Evolutionary conservation across 2,113 vertebrate species (phyloP), one percentile per base, ranked within the genome.

Genomic region (Eudorcas thomsonii): DNA sequence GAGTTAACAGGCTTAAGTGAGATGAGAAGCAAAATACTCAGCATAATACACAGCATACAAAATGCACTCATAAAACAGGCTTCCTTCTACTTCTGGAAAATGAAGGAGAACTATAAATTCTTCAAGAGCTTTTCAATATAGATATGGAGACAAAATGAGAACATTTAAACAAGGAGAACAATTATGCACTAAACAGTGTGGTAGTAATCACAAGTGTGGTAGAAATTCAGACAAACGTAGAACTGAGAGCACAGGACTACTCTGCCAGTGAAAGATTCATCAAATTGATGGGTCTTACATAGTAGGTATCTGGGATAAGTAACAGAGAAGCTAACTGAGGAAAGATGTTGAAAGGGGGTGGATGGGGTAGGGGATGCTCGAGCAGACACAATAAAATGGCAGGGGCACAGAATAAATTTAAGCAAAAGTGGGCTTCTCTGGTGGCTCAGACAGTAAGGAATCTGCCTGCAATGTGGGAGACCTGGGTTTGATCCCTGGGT

Each of bases 141-240:
- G 57, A 74, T 28, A 28, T 50, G 52, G 33, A 95, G 45, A 93
- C 52, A 54, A 67, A 95, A 90, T n/a, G 33, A 90, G 57, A 93
- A 74, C 78, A 57, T 82, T 11, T 93, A 94, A 94, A 88, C 39
- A 96, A 90, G 54, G 67, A 96, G 80, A 96, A 30, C 64, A 96
- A 30, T 62, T 60, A 88, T 78, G 74, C 25, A 33, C 30, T 54
- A 17, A 89, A 92, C 57, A 90, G 39, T 26, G 43, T 5, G 4
- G 52, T 5, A 86, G 54, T 59, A 28, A 87, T 45, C 17, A 39
- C 26, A 78, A 82, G 15, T 2, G 86, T 26, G 57, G 77, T 0
- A 95, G 88, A 88, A 88, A 92, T 88, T 96, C 54, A 48, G 74
- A 59, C 14, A 62, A 39, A 43, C 19, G 71, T 28, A 88, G 13